A percentile compares a stretch with the other conserved stretches of the same genome.
These are phyloP conservation scores for Zaprionus capensis DNA, from an alignment of 1,140 invertebrate species.

Conservation along the genomic window DNA sequence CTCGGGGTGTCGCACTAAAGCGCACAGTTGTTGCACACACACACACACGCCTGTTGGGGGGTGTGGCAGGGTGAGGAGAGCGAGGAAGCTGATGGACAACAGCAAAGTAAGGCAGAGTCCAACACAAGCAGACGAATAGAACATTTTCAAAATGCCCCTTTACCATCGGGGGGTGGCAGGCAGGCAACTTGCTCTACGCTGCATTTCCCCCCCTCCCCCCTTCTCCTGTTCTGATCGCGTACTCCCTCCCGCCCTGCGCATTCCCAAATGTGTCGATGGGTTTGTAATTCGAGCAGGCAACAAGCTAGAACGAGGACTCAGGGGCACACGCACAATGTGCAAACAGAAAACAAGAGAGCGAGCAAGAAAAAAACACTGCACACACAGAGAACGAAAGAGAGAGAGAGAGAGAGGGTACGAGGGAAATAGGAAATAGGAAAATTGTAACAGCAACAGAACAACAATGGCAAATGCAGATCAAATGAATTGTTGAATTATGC, in stretches of 20 bases:
- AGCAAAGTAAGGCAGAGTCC: conserved; percentile 44
- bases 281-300: conserved; percentile 67
- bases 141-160: conserved; percentile 52
- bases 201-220: neutral
- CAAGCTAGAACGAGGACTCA: conserved; percentile 9
- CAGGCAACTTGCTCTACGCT: conserved; percentile 3
- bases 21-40: conserved; percentile 57
- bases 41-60: neutral
- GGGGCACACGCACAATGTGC: conserved; percentile 22
- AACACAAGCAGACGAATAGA: conserved; percentile 35
- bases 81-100: conserved; percentile 48
- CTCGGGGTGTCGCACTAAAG: conserved; percentile 79
- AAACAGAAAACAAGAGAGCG: conserved; percentile 26
- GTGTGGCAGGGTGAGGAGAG: neutral
- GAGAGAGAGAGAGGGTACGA: conserved; percentile 23
- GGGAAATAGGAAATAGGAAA: conserved; percentile 25
- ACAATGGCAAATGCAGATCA: conserved; percentile 60
- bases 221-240: neutral
- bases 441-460: conserved; percentile 50
- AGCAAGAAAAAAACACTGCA: neutral
- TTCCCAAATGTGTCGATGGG: conserved; percentile 61
- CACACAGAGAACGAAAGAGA: neutral
- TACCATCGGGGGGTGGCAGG: conserved; percentile 26
- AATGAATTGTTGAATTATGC: conserved; percentile 76
- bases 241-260: neutral